A percentile compares a stretch with the other conserved stretches of the same genome.
Conservation (phyloP, 2,888 invertebrate genomes). For the Sphaeridia pumilis region DNA sequence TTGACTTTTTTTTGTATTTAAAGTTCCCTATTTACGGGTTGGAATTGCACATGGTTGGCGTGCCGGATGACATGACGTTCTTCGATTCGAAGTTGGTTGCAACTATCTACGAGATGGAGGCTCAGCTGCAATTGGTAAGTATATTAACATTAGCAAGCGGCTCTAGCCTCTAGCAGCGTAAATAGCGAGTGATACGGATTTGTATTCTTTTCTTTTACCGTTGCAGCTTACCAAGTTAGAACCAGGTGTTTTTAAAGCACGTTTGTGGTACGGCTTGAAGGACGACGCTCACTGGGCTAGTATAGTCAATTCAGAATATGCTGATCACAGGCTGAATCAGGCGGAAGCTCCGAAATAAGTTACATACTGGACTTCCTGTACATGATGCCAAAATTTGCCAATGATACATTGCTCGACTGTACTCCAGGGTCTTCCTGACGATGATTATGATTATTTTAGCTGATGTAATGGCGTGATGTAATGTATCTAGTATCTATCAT, state of each 20-base stretch:
- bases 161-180: neutral
- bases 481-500: too few relatives aligned
- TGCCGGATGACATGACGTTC: neutral
- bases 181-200: neutral
- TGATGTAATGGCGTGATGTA: too few relatives aligned
- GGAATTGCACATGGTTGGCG: conserved; percentile 2
- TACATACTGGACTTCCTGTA: too few relatives aligned
- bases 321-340: too few relatives aligned
- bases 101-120: neutral
- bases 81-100: neutral
- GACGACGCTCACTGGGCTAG: neutral
- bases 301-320: too few relatives aligned
- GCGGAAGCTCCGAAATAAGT: too few relatives aligned
- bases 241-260: neutral
- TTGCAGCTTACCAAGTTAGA: neutral
- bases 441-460: too few relatives aligned
- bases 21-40: conserved; percentile 13
- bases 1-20: neutral
- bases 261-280: neutral
- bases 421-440: too few relatives aligned
- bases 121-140: neutral
- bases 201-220: neutral
- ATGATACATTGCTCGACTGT: too few relatives aligned
- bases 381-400: too few relatives aligned
- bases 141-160: neutral